Evolutionary conservation across 2,797 vertebrate species (phyloP), one percentile per base, ranked within the genome.

Genomic region (Bovichtus diacanthus): DNA sequence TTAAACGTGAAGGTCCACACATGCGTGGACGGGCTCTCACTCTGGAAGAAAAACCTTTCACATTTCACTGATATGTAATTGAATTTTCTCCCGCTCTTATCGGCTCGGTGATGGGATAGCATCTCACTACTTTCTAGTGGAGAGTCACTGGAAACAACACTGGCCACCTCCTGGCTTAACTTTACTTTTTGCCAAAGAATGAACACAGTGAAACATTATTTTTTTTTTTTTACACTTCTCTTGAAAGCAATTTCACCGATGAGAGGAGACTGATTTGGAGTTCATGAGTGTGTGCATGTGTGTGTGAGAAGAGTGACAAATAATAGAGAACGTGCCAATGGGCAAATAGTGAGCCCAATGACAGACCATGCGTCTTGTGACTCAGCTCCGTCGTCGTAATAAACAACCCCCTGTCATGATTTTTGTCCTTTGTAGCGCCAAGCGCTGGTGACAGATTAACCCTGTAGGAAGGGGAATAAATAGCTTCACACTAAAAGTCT

Each of bases 211-310:
- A 66, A 84, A 81, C 25, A 16, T 13, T 74, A 21, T 75, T 69
- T 46, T 39, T 69, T 46, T 39, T 46, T 39, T 58, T 60, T 8
- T 19, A 50, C 38, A 63, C 44, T 78, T 73, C 25, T 44, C 64
- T 73, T 74, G 25, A 84, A 90, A 88, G 83, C 85, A 92, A 90
- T 93, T 93, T 92, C 86, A 90, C 86, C 56, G 73, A 87, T 82
- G 84, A 89, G 50, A 81, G 69, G 89, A 88, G 82, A 63, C 72
- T 59, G 84, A 86, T 85, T 86, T 74, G 54, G 34, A 63, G 64
- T 70, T 19, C 78, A 68, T 63, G 49, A 50, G 61, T 9, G 47
- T 55, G 65, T 54, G 74, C 55, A 36, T 63, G 69, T 43, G 49
- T 38, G 50, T 71, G 83, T 59, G 72, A 69, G 46, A 69, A 66